A percentile compares a stretch with the other conserved stretches of the same genome.
phyloP scores from a whole-genome alignment of 1,140 invertebrate genomes.

The Zeugodacus cucurbitae region DNA sequence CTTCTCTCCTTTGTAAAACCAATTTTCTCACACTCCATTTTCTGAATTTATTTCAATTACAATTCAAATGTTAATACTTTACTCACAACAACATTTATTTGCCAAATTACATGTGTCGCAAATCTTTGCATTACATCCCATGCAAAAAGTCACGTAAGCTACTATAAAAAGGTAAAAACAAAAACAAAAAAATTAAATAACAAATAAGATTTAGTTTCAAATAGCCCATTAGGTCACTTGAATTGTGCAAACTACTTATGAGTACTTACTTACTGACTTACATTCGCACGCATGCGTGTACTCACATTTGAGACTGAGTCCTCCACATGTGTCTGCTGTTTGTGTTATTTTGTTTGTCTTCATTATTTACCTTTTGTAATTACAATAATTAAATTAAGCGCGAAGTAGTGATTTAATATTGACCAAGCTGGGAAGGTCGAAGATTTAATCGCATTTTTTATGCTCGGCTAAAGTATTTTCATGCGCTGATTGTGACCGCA shows the following conservation, averaged over 20 bases:
- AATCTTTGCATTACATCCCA: not conserved
- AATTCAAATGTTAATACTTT: not conserved
- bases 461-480: not conserved
- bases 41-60: not conserved
- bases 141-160: not conserved
- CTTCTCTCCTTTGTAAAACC: not conserved
- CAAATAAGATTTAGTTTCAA: not conserved
- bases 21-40: constrained; percentile 15
- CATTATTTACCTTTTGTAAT: constrained; percentile 2
- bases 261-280: not conserved
- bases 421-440: not conserved
- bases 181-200: not conserved
- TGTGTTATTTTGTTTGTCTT: not conserved
- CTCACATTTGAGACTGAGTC: not conserved
- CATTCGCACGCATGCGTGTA: not conserved
- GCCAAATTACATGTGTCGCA: not conserved
- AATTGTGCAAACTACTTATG: not conserved
- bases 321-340: not conserved
- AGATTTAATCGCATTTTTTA: not conserved
- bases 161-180: not conserved
- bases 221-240: constrained; percentile 7
- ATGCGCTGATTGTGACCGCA: too few relatives aligned
- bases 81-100: not conserved
- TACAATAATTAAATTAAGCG: not conserved
- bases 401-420: not conserved